Base-by-base conservation (phyloP, 2,113 vertebrate species). In the Melanerpes formicivorus region DNA sequence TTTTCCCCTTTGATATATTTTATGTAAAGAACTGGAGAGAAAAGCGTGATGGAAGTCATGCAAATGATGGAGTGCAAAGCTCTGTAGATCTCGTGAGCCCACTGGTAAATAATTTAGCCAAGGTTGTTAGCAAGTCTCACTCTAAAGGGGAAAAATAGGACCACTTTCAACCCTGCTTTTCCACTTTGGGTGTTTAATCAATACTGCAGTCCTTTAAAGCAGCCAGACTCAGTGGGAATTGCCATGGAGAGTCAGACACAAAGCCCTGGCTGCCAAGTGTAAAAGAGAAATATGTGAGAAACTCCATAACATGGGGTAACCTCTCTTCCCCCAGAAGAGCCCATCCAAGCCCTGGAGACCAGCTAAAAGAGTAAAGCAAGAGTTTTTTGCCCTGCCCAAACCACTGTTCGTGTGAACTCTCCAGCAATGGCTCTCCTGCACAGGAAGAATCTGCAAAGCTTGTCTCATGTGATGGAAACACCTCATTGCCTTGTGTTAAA, bases 221-320 rank as follows among this genome's bases (percentile, higher is more conserved):
- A 75, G 76, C 6, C 85, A 74, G 2, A 54, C 40, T 63, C 88
- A 26, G 52, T 37, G 74, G 75, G 66, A 83, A 90, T 80, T 87
- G 76, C 67, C 94, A 87, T 8, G 18, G 74, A 93, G 72, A 73
- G 14, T 59, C 72, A 80, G 59, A 82, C 18, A 10, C 9, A 17
- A 78, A 80, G 29, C 18, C 87, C 50, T 84, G 80, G 62, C 66
- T 92, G 89, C 89, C 84, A 92, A 94, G 78, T 23, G 26, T 56
- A 48, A 84, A 88, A 69, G 78, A 65, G 60, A 86, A 89, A 92
- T 95, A 92, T 27, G 46, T 65, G 87, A 94, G 93, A 84, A 89
- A 67, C 72, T 74, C 76, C 23, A 0, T 48, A 85, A 75, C 46
- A 21, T 2, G 6, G 85, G 34, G 56, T 60, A 70, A 94, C 25